These are phyloP conservation scores for Octodonta nipae DNA, from an alignment of 2,888 invertebrate species.

Conservation along the genomic window DNA sequence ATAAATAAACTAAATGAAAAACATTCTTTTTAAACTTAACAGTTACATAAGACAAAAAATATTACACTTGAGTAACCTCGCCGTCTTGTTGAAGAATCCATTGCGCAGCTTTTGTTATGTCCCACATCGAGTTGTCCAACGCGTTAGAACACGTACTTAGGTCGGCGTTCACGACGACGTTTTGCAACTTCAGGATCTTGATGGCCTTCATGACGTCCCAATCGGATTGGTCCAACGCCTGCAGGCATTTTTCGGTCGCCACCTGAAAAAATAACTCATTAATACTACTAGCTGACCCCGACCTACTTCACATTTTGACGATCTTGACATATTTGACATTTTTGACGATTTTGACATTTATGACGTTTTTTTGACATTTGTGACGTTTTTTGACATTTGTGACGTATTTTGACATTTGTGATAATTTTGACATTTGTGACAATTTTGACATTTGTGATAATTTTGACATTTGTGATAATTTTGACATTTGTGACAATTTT, in stretches of 20 bases:
- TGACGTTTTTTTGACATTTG: too few species aligned
- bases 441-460: too few species aligned
- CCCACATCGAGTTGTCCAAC: slow-evolving; percentile 49
- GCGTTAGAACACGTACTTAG: slow-evolving; percentile 38
- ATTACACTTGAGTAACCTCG: slow-evolving; percentile 28
- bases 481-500: too few species aligned
- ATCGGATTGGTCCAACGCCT: slow-evolving; percentile 66
- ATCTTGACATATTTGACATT: too few species aligned
- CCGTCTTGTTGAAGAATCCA: slow-evolving; percentile 40
- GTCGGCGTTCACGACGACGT: slow-evolving; percentile 28
- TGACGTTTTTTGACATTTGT: too few species aligned
- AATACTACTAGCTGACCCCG: too few species aligned
- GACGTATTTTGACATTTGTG: too few species aligned
- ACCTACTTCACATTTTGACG: too few species aligned
- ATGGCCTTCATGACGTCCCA: slow-evolving; percentile 87
- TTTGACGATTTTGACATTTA: too few species aligned
- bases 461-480: too few species aligned
- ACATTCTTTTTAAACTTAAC: slow-evolving; percentile 5
- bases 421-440: too few species aligned
- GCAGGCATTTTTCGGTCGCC: slow-evolving; percentile 61
- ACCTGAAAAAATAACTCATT: slow-evolving; percentile 36
- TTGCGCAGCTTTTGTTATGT: slow-evolving; percentile 53
- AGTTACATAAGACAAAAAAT: slow-evolving; percentile 1
- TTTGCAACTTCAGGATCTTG: slow-evolving; percentile 59
- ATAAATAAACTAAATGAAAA: slow-evolving; percentile 16